Base-by-base conservation (phyloP, 2,113 vertebrate species). In the Larimichthys polyactis region DNA sequence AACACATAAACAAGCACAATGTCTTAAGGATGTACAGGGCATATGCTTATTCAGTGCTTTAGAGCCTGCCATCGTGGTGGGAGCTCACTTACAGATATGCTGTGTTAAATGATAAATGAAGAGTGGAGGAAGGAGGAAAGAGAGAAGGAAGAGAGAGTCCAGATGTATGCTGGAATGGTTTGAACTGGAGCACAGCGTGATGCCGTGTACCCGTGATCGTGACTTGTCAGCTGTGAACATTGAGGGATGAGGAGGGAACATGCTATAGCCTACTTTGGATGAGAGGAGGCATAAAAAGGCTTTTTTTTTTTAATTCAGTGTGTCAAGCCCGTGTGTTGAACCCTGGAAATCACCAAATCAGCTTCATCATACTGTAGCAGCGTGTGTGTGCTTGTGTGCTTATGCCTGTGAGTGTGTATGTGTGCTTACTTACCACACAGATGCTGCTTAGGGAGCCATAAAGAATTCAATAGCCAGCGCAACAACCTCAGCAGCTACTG, bases 91-190 rank as follows among this genome's bases (percentile, higher is more conserved):
- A 48, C 19, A 72, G 63, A 83, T 43, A 11, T 17, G 67, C 59
- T 58, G 22, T 62, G 55, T 79, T 91, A 86, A 91, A 89, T 88
- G 78, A 88, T 87, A 55, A 74, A 90, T 87, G 87, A 90, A 66
- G 69, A 58, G 62, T 24, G 57, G 32, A 8, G 29, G 69, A 65
- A 62, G 22, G 15, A 77, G 24, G 64, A 22, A 75, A 32, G 58
- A 29, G 15, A 16, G 48, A 15, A 14, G 14, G 12, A 63, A 11
- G 27, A 58, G 24, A n/a, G 22, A 48, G 72, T 51, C 57, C 54
- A 58, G 46, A 44, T 52, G 66, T 40, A 27, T 51, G 48, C 24
- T 32, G 44, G 51, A 11, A 27, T 32, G 71, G 59, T 62, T 54
- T 3, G 1, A 83, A 66, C 63, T 54, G 2, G 57, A 79, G 65